These are phyloP conservation scores for Neocrepidodera transversa DNA, from an alignment of 2,888 invertebrate genomes.

Conservation along the genomic window DNA sequence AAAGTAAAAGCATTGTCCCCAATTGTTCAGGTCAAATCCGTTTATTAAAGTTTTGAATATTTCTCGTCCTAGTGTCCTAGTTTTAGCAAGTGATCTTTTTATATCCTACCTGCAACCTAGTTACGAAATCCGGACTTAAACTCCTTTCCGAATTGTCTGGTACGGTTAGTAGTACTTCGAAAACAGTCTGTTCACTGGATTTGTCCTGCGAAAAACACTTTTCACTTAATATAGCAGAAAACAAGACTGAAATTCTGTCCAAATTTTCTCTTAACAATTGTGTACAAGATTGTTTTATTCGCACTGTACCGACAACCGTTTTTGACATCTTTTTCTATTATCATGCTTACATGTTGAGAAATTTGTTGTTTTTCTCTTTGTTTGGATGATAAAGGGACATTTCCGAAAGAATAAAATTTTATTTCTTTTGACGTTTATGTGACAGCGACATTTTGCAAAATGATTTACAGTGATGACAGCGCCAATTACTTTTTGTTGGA, in stretches of 20 bases:
- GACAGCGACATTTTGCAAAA: slow-evolving; percentile 35
- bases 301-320: slow-evolving; percentile 55
- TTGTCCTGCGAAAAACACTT: slow-evolving; percentile 39
- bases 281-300: slow-evolving; percentile 56
- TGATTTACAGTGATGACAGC: background rate
- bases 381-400: slow-evolving; percentile 17
- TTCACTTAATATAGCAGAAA: slow-evolving; percentile 57
- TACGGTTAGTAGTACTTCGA: slow-evolving; percentile 53
- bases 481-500: background rate
- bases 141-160: slow-evolving; percentile 53
- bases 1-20: slow-evolving; percentile 55
- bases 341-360: slow-evolving; percentile 47
- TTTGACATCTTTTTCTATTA: slow-evolving; percentile 53
- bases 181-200: slow-evolving; percentile 49
- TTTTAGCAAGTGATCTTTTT: slow-evolving; percentile 30
- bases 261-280: slow-evolving; percentile 55
- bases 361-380: slow-evolving; percentile 11
- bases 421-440: slow-evolving; percentile 31
- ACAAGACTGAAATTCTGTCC: slow-evolving; percentile 57
- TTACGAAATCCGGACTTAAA: slow-evolving; percentile 57
- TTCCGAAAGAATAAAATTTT: slow-evolving; percentile 16
- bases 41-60: slow-evolving; percentile 44
- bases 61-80: slow-evolving; percentile 40
- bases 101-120: slow-evolving; percentile 56
- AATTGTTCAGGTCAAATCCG: slow-evolving; percentile 54